phyloP scores from a whole-genome alignment of 2,797 vertebrate genomes.

The Pseudochirops cupreus region DNA sequence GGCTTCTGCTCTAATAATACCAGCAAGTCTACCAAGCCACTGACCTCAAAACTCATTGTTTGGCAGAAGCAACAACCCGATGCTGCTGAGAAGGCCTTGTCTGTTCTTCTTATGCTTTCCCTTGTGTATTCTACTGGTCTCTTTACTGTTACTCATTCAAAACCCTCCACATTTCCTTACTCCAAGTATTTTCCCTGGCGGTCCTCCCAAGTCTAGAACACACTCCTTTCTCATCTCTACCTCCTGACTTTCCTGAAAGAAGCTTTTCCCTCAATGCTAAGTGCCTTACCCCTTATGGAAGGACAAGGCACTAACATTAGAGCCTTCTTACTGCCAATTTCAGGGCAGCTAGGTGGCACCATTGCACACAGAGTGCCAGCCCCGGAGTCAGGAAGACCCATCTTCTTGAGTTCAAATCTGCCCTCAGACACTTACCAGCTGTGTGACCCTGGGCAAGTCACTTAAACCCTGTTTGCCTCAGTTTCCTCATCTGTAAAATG shows the following conservation, averaged over 20 bases:
- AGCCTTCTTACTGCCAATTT: neutral
- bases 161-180: neutral
- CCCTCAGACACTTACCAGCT: neutral
- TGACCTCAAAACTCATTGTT: slow-evolving; percentile 56
- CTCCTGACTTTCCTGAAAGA: neutral
- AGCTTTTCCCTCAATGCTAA: neutral
- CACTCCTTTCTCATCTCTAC: too few relatives aligned
- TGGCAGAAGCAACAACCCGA: slow-evolving; percentile 42
- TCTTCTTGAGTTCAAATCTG: neutral
- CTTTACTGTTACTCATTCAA: neutral
- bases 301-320: neutral
- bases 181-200: neutral
- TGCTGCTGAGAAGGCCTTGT: neutral
- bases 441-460: neutral
- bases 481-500: neutral
- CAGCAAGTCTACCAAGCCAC: slow-evolving; percentile 29
- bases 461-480: neutral
- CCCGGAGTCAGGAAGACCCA: neutral
- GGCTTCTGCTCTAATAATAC: slow-evolving; percentile 37
- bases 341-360: neutral
- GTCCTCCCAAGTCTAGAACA: neutral
- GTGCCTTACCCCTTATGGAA: neutral
- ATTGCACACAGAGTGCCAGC: neutral
- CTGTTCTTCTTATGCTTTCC: neutral
- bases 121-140: neutral